Percentiles rank a stretch among this genome's conserved stretches.
Evolutionary conservation across 2,113 vertebrate species (phyloP).

Genomic region (Nothoprocta perdicaria): DNA sequence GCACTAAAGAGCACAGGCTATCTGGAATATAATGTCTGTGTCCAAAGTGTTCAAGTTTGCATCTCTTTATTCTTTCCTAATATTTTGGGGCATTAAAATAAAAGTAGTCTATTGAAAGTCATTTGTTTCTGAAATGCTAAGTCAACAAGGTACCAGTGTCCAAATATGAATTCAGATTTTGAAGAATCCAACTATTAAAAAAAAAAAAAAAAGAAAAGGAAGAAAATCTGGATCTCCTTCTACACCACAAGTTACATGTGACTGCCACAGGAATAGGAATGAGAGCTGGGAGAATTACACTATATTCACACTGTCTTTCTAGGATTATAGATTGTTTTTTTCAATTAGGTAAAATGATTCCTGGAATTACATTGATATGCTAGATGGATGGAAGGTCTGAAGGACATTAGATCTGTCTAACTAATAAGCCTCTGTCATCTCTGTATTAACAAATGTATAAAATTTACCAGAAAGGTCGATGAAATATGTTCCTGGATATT

Average conservation of each 20-base stretch:
- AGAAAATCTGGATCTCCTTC: not conserved
- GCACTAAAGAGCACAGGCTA: not conserved
- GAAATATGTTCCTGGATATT: not conserved
- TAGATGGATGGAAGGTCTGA: not conserved
- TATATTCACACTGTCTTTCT: not conserved
- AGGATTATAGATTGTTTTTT: not conserved
- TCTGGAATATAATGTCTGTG: not conserved
- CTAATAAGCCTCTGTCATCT: not conserved
- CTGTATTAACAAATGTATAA: not conserved
- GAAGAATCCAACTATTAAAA: not conserved
- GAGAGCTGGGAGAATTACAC: not conserved
- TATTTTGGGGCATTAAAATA: not conserved
- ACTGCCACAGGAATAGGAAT: not conserved
- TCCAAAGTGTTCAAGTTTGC: not conserved
- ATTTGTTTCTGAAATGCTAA: not conserved
- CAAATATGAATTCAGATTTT: not conserved
- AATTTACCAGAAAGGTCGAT: not conserved
- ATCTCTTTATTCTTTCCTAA: not conserved
- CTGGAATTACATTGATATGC: not conserved
- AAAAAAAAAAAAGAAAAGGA: not conserved
- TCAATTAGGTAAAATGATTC: not conserved
- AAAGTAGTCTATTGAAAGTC: not conserved
- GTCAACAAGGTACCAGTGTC: not conserved
- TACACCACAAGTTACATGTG: not conserved
- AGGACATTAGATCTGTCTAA: not conserved